A percentile compares a stretch with the other conserved stretches of the same genome.
Conservation (phyloP, 2,113 vertebrate genomes). For the Otocyon megalotis region DNA sequence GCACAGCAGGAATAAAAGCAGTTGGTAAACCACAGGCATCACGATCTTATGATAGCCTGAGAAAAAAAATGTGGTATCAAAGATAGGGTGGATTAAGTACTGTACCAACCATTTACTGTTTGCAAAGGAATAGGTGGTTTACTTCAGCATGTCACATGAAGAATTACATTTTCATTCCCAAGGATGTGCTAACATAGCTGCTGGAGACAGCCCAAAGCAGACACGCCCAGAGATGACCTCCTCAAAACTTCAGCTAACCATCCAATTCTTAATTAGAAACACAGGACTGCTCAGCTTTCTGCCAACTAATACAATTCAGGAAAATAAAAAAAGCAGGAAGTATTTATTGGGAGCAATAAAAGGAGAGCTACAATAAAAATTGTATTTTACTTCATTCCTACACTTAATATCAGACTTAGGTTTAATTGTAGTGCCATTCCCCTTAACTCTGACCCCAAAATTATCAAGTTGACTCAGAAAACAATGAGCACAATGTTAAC, state of each 20-base stretch:
- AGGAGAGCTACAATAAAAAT: conserved; percentile 54
- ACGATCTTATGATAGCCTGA: not conserved
- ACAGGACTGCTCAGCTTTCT: conserved; percentile 55
- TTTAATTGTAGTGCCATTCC: not conserved
- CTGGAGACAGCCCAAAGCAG: conserved; percentile 51
- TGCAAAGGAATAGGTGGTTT: conserved; percentile 58
- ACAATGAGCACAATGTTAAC: not conserved
- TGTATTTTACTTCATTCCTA: conserved; percentile 35
- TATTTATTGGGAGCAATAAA: conserved; percentile 74
- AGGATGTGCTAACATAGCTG: conserved; percentile 56
- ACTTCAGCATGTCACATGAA: conserved; percentile 48
- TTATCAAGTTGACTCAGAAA: not conserved
- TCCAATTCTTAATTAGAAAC: conserved; percentile 84
- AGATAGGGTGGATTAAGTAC: not conserved
- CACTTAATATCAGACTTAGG: conserved; percentile 16
- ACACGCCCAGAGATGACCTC: conserved; percentile 73
- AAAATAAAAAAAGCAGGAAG: conserved; percentile 66
- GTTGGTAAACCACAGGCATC: not conserved
- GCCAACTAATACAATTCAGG: conserved; percentile 67
- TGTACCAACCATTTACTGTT: not conserved
- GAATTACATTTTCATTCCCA: conserved; percentile 71
- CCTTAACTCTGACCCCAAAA: not conserved
- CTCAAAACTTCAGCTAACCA: conserved; percentile 59
- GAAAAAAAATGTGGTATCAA: not conserved
- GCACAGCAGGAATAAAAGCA: not conserved